A percentile compares a stretch with the other conserved stretches of the same genome.
phyloP scores from a whole-genome alignment of 2,888 invertebrate species.

The Mimumesa dahlbomi region DNA sequence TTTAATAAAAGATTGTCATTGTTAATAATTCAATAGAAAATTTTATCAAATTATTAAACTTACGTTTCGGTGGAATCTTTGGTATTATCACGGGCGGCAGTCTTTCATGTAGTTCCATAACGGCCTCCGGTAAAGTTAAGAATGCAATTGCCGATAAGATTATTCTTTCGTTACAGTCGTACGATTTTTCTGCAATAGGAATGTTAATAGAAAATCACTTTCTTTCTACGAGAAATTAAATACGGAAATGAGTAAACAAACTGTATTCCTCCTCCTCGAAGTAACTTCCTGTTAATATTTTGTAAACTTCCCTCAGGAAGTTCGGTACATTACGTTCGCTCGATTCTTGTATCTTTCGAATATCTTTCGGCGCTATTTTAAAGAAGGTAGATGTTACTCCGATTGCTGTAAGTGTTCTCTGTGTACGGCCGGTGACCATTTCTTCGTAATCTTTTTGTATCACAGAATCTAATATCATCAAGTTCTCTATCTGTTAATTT shows the following conservation, averaged over 20 bases:
- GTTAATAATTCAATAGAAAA: too few species aligned
- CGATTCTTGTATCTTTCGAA: constrained; percentile 63
- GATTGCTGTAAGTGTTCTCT: constrained; percentile 63
- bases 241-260: constrained; percentile 47
- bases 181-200: constrained; percentile 66
- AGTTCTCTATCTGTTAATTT: constrained; percentile 63
- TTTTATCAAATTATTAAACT: too few species aligned
- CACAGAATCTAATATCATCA: constrained; percentile 67
- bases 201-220: not conserved
- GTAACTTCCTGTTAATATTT: constrained; percentile 69
- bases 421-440: constrained; percentile 68
- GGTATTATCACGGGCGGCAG: constrained; percentile 63
- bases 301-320: constrained; percentile 74
- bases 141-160: constrained; percentile 76
- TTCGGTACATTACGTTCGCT: constrained; percentile 65
- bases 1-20: too few species aligned
- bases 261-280: constrained; percentile 73
- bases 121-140: constrained; percentile 72
- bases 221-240: not conserved
- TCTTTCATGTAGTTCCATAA: constrained; percentile 69
- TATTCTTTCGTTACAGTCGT: constrained; percentile 74
- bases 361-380: constrained; percentile 61
- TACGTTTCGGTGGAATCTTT: constrained; percentile 72
- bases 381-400: constrained; percentile 73
- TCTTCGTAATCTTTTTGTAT: constrained; percentile 71